A percentile compares a stretch with the other conserved stretches of the same genome.
These are phyloP conservation scores for Lamprotornis superbus DNA, from an alignment of 2,113 vertebrate genomes.

Conservation along the genomic window DNA sequence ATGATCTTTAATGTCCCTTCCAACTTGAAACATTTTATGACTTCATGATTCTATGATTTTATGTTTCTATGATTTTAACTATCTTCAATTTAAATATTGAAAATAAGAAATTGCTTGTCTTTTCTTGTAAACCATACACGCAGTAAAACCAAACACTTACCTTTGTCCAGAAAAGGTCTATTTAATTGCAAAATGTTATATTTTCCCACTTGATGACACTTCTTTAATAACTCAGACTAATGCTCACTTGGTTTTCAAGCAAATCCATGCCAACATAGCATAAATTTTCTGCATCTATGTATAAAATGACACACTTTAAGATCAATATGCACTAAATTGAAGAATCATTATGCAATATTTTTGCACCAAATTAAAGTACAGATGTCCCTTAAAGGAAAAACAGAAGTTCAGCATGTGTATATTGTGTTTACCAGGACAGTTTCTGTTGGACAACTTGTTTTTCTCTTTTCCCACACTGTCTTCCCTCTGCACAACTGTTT, in stretches of 20 bases:
- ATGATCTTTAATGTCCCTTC: not conserved
- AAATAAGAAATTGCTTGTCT: not conserved
- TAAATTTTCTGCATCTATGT: not conserved
- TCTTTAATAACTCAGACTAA: not conserved
- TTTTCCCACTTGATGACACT: not conserved
- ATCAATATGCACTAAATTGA: not conserved
- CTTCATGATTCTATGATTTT: not conserved
- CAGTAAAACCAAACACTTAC: not conserved
- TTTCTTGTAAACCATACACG: not conserved
- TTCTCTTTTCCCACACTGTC: not conserved
- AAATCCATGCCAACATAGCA: not conserved
- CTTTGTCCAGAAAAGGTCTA: not conserved
- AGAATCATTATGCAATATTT: not conserved
- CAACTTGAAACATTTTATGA: not conserved
- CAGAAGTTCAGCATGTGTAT: not conserved
- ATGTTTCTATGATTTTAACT: not conserved
- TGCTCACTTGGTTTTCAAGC: not conserved
- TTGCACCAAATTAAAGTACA: not conserved
- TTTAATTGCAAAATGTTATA: not conserved
- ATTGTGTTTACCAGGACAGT: not conserved
- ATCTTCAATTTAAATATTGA: not conserved
- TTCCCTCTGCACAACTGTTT: not conserved
- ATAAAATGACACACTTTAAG: not conserved
- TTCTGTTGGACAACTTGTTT: not conserved
- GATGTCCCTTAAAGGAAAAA: not conserved